Evolutionary conservation across 1,140 invertebrate genomes (phyloP), one percentile per base, ranked within the genome.

Genomic region (Harlomillsia oculata): DNA sequence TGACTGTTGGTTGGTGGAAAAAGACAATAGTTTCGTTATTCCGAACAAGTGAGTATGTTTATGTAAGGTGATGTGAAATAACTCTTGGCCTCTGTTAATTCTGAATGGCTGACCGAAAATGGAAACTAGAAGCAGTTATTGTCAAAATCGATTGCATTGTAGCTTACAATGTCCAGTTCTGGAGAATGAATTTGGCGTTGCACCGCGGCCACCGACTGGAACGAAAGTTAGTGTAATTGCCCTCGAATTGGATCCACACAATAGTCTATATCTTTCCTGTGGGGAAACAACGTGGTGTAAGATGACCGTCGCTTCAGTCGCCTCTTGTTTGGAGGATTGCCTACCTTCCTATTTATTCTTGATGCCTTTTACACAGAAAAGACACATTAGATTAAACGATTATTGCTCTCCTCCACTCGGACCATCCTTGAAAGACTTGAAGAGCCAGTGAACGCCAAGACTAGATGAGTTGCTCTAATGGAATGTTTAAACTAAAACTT

Each of bases 381-480:
- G 21, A 50, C 45, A 56, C 54, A 56, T 56, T 56, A 56, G 45
- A 56, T 49, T 56, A 56, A 56, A 56, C 46, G 54, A 56, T 56
- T 56, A 56, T 56, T 34, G 54, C 46, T 49, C 46, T 50, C 32
- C 45, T 25, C 44, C n/a, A n/a, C n/a, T n/a, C n/a, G n/a, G n/a
- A n/a, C n/a, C n/a, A n/a, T n/a, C n/a, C n/a, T n/a, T n/a, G n/a
- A 40, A 40, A 40, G 5, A 11, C 5, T 6, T n/a, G 6, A 11
- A 40, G 32, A 51, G 14, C 13, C 30, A 25, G 43, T 11, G 8
- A 5, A 40, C 14, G 20, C 37, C 37, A 13, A 40, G 39, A n/a
- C 6, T 40, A 40, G 39, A 20, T 16, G 13, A 40, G 39, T 40
- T 40, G 14, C 40, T 41, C 16, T 16, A 51, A 51, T 36, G 39